These are phyloP conservation scores for Tonatia bakeri DNA, from an alignment of 2,113 vertebrate species.

Conservation along the genomic window DNA sequence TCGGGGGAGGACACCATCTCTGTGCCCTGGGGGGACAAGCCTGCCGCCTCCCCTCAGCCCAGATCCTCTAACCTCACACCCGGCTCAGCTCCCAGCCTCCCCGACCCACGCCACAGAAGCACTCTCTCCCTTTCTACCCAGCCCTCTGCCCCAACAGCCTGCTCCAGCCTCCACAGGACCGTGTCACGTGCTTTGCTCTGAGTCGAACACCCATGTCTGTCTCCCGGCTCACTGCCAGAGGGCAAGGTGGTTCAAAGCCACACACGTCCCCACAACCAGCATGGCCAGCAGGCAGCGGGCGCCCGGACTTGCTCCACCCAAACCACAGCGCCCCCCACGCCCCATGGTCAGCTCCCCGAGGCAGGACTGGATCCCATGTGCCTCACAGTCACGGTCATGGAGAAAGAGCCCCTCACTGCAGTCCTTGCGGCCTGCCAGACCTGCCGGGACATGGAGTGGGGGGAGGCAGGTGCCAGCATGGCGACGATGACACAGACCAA, in stretches of 20 bases:
- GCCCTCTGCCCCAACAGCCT: neutral
- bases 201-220: neutral
- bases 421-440: neutral
- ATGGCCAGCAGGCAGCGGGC: fast-evolving
- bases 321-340: no score
- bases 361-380: neutral
- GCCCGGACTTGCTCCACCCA: neutral
- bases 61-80: no score
- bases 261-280: neutral
- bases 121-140: no score
- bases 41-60: neutral
- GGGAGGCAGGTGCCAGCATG: fast-evolving
- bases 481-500: neutral
- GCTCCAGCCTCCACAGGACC: neutral
- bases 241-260: neutral
- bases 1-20: neutral
- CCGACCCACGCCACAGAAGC: neutral
- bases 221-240: fast-evolving
- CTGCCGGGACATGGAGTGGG: neutral
- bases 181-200: neutral
- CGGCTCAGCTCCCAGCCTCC: neutral
- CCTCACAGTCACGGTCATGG: fast-evolving
- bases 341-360: neutral
- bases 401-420: neutral
- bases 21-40: fast-evolving